These are phyloP conservation scores for Actenoides lindsayi DNA, from an alignment of 2,113 vertebrate species.

Conservation along the genomic window DNA sequence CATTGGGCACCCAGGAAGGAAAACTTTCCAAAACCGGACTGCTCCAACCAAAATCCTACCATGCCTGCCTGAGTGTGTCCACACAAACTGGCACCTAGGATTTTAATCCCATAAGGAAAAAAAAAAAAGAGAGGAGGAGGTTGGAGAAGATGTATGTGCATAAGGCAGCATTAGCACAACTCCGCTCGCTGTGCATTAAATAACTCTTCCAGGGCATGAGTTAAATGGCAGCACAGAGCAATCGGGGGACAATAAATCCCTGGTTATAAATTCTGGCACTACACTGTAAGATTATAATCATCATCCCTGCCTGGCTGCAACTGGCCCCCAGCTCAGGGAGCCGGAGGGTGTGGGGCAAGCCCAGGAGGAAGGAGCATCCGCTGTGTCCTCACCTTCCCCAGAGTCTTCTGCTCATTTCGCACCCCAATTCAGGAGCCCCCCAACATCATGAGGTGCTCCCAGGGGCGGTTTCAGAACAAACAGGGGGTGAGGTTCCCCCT, in stretches of 20 bases:
- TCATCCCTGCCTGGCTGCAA: background rate
- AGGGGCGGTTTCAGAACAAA: background rate
- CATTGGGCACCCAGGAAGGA: background rate
- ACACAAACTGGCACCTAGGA: background rate
- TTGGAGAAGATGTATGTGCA: background rate
- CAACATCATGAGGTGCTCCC: rapidly evolving
- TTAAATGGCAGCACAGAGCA: conserved; percentile 35
- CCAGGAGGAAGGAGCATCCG: background rate
- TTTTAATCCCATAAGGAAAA: background rate
- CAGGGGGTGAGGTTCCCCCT: rapidly evolving
- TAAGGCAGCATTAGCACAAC: background rate
- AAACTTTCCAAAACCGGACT: background rate
- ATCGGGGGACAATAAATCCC: conserved; percentile 43
- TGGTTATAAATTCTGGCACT: conserved; percentile 16
- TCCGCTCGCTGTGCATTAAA: background rate
- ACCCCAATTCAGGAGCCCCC: background rate
- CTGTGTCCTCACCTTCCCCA: background rate
- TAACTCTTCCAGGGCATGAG: conserved; percentile 41
- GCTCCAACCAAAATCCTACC: background rate
- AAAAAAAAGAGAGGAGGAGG: background rate
- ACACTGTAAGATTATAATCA: background rate
- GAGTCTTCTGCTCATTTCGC: background rate
- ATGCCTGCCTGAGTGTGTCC: background rate
- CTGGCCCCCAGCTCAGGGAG: background rate
- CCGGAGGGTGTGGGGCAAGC: rapidly evolving